A percentile compares a stretch with the other conserved stretches of the same genome.
These are phyloP conservation scores for Varecia variegata DNA, from an alignment of 2,797 vertebrate genomes.

Conservation along the genomic window DNA sequence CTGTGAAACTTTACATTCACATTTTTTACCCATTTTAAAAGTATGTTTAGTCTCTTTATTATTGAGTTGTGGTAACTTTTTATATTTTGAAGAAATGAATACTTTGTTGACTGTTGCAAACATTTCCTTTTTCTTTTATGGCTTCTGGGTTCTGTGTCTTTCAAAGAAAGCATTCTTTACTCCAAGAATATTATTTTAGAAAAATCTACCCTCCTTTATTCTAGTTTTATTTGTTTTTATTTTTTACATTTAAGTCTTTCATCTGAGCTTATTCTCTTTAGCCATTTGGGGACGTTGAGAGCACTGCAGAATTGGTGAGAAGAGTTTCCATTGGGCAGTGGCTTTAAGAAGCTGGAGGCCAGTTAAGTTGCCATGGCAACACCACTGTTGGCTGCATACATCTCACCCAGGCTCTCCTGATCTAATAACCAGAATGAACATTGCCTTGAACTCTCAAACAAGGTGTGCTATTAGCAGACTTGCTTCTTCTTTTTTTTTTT, in stretches of 20 bases:
- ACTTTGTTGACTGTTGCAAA: not conserved
- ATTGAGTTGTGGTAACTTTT: not conserved
- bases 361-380: constrained; percentile 78
- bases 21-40: not conserved
- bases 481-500: not conserved
- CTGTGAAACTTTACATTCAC: not conserved
- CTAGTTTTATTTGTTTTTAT: not conserved
- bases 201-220: not conserved
- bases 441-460: constrained; percentile 53
- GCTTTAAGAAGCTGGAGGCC: constrained; percentile 53
- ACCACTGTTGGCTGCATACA: constrained; percentile 34
- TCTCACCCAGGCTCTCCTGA: constrained; percentile 53
- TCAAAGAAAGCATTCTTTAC: not conserved
- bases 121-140: not conserved
- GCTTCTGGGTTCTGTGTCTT: not conserved
- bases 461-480: constrained; percentile 58
- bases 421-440: constrained; percentile 68
- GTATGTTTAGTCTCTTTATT: not conserved
- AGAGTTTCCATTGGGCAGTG: constrained; percentile 28
- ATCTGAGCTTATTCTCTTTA: not conserved
- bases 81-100: not conserved
- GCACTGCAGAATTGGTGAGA: constrained; percentile 64
- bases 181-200: not conserved
- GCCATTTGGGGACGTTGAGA: constrained; percentile 42
- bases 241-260: not conserved